Percentiles rank a stretch among this genome's conserved stretches.
Evolutionary conservation across 2,888 invertebrate species (phyloP).

Genomic region (Hypomecis atomaria): DNA sequence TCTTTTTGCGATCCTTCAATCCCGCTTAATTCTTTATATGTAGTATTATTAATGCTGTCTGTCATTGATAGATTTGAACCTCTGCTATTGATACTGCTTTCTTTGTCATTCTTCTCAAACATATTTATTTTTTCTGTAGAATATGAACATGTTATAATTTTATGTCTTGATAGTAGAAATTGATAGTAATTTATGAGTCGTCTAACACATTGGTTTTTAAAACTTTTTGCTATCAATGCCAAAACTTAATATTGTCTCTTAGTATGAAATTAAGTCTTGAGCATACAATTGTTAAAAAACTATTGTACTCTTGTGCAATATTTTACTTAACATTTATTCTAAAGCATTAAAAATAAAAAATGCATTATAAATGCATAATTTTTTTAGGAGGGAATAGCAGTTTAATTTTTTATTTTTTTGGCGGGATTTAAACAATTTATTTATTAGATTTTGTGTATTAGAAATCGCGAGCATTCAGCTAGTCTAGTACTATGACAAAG

Average conservation of each 20-base stretch:
- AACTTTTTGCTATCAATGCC: background rate
- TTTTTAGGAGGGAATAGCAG: no score
- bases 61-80: constrained; percentile 68
- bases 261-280: no score
- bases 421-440: no score
- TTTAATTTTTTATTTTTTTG: no score
- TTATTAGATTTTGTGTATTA: no score
- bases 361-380: no score
- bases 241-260: background rate
- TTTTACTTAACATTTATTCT: no score
- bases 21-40: constrained; percentile 59
- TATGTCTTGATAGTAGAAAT: constrained; percentile 1
- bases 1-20: constrained; percentile 52
- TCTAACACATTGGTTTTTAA: background rate
- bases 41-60: constrained; percentile 62
- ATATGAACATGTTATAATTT: constrained; percentile 19
- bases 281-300: no score
- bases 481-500: no score
- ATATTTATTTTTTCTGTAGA: constrained; percentile 80
- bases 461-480: no score
- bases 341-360: no score
- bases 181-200: background rate
- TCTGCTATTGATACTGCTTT: constrained; percentile 65
- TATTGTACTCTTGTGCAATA: no score
- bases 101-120: constrained; percentile 75